Evolutionary conservation across 2,797 vertebrate genomes (phyloP), one percentile per base, ranked within the genome.

Genomic region (Thalassophryne amazonica): DNA sequence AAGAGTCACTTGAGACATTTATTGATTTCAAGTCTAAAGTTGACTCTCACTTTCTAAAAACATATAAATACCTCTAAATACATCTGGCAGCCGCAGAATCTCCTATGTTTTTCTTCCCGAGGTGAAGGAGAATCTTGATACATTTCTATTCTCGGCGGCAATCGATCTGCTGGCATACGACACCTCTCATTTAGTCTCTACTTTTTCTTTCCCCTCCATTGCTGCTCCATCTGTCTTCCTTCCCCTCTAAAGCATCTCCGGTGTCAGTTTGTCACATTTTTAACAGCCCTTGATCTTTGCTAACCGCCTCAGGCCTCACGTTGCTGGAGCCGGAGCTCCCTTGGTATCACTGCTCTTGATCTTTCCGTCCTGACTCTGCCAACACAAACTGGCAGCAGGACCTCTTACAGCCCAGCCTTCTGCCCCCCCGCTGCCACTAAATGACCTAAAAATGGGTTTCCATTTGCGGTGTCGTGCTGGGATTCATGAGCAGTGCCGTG

Each of bases 141-240:
- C 36, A 50, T 61, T 58, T 80, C 80, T 67, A 71, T 65, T 63
- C 52, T 78, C 52, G 59, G 77, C 70, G 50, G 62, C 64, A 63
- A 86, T 86, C 54, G 76, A 84, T 81, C 67, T 54, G 57, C 61
- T 62, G 77, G 80, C 66, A 81, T 20, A 39, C 74, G 65, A 73
- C 67, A 67, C 76, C 46, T 75, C 54, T 73, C 59, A 41, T 63
- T 66, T 58, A 33, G 35, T 60, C 43, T 58, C 59, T 57, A 30
- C 25, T 4, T 55, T 63, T 50, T 48, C 17, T 36, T 31, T 19
- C 46, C 16, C 37, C 17, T 22, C 32, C n/a, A n/a, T n/a, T n/a
- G n/a, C 10, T n/a, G n/a, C 48, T 53, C 36, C 42, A 36, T 54
- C 63, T 32, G 29, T 48, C 61, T 35, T 18, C 41, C 36, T 11